phyloP scores from a whole-genome alignment of 2,797 vertebrate species.

The Urocyon cinereoargenteus region DNA sequence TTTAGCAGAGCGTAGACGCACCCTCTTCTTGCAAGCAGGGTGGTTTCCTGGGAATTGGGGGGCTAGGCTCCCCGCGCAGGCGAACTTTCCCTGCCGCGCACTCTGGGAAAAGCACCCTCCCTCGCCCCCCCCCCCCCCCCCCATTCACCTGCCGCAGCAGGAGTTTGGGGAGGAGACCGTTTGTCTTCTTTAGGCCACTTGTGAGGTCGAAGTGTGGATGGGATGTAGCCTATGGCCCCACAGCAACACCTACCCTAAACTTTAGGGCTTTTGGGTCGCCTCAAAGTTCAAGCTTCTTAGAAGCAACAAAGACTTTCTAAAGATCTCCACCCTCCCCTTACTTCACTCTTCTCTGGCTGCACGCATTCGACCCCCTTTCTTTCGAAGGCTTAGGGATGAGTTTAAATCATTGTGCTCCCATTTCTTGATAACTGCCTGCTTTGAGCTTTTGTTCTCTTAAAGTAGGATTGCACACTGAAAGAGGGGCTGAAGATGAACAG shows the following conservation, averaged over 20 bases:
- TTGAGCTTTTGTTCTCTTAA: slow-evolving; percentile 87
- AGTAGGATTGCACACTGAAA: slow-evolving; percentile 85
- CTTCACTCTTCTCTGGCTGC: slow-evolving; percentile 6
- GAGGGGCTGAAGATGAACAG: slow-evolving; percentile 89
- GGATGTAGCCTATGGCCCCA: slow-evolving; percentile 78
- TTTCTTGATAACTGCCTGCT: slow-evolving; percentile 86
- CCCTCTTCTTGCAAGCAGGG: neutral
- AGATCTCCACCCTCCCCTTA: slow-evolving; percentile 71
- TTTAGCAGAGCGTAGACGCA: neutral
- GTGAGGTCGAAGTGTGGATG: slow-evolving; percentile 86
- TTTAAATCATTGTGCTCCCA: slow-evolving; percentile 86
- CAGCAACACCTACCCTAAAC: slow-evolving; percentile 86
- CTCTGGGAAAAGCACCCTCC: neutral
- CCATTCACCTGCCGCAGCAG: neutral
- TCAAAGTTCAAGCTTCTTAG: slow-evolving; percentile 88
- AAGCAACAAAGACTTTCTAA: slow-evolving; percentile 87
- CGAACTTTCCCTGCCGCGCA: neutral
- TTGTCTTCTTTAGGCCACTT: slow-evolving; percentile 79
- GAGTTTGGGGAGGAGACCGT: slow-evolving; percentile 14
- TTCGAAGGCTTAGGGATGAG: slow-evolving; percentile 83
- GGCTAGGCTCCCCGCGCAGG: neutral
- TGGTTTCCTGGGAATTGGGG: neutral
- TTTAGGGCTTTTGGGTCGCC: slow-evolving; percentile 85
- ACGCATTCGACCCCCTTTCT: slow-evolving; percentile 58
- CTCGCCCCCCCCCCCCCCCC: fast-evolving